These are phyloP conservation scores for Heliconius sara DNA, from an alignment of 2,888 invertebrate genomes.

Conservation along the genomic window DNA sequence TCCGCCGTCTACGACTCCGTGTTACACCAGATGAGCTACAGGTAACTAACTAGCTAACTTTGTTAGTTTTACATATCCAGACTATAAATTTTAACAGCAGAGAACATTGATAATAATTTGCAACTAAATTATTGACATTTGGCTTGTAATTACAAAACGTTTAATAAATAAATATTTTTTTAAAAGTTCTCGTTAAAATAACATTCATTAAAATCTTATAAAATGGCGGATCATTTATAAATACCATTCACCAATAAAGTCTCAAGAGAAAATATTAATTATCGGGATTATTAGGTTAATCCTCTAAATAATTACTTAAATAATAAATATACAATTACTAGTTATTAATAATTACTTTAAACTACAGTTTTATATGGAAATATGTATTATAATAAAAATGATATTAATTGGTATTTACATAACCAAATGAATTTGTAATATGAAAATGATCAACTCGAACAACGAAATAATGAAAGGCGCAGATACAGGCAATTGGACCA, in stretches of 20 bases:
- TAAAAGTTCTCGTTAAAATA: no score
- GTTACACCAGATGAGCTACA: no score
- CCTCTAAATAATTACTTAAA: neutral
- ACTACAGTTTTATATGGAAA: neutral
- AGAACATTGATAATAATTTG: neutral
- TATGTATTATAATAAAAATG: neutral
- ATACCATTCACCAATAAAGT: neutral
- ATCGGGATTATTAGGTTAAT: neutral
- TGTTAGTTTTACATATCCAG: no score
- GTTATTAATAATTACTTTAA: no score
- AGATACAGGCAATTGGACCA: slow-evolving; percentile 70
- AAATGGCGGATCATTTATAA: neutral
- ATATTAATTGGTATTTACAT: slow-evolving; percentile 22
- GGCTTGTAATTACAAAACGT: no score
- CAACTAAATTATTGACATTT: no score
- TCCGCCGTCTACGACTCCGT: no score
- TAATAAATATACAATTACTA: neutral
- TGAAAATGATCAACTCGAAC: slow-evolving; percentile 44
- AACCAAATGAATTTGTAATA: slow-evolving; percentile 27
- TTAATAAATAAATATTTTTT: no score
- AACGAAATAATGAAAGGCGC: slow-evolving; percentile 58
- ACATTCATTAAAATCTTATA: no score
- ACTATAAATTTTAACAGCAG: no score
- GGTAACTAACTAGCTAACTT: no score
- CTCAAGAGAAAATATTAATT: neutral